Percentiles rank a stretch among this genome's conserved stretches.
Evolutionary conservation across 1,140 invertebrate genomes (phyloP).

Genomic region (Polypedilum vanderplanki): DNA sequence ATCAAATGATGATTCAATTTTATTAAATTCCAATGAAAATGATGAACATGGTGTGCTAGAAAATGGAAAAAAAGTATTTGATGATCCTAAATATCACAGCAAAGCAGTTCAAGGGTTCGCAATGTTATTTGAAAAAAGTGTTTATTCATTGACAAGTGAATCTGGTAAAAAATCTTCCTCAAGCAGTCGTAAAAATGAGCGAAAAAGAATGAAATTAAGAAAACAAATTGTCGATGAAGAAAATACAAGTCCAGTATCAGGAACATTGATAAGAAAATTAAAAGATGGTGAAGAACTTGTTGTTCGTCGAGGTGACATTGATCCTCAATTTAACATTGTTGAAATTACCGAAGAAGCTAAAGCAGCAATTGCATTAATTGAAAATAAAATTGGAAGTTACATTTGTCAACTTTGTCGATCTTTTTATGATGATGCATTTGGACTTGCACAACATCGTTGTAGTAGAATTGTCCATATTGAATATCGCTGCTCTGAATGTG

Average conservation of each 20-base stretch:
- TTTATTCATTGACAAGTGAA: background rate
- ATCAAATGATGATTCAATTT: background rate
- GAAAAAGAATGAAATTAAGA: conserved; percentile 59
- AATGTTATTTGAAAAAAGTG: conserved; percentile 37
- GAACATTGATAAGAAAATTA: conserved; percentile 83
- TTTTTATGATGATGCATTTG: conserved; percentile 91
- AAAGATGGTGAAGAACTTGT: conserved; percentile 74
- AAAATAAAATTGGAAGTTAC: conserved; percentile 94
- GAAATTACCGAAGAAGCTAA: conserved; percentile 94
- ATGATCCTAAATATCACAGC: conserved; percentile 40
- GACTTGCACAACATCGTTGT: conserved; percentile 92
- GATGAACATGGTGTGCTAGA: conserved; percentile 32
- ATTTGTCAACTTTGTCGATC: conserved; percentile 89
- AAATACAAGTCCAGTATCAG: conserved; percentile 94
- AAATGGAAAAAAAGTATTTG: conserved; percentile 39
- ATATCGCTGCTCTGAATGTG: conserved; percentile 96
- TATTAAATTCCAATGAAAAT: background rate
- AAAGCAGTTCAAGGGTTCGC: conserved; percentile 41
- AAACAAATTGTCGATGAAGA: conserved; percentile 81
- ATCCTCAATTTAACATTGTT: conserved; percentile 93
- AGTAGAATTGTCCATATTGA: conserved; percentile 96
- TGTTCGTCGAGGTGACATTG: conserved; percentile 83
- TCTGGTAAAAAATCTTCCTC: conserved; percentile 9
- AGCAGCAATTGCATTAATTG: conserved; percentile 89
- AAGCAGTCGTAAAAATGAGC: conserved; percentile 38